Conservation (phyloP, 1,140 invertebrate genomes). For the Cydia splendana region DNA sequence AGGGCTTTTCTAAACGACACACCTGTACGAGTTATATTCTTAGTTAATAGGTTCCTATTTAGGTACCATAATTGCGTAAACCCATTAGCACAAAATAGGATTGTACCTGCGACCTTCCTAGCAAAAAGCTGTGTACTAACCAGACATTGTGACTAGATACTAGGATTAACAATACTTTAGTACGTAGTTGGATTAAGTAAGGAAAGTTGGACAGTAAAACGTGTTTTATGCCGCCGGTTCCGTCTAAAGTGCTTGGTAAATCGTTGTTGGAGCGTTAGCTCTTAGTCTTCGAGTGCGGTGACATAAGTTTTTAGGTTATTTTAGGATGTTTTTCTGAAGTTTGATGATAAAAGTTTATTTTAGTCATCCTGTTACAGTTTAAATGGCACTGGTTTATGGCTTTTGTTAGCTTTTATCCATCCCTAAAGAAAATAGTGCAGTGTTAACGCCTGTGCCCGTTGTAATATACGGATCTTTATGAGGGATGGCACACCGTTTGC, state of each 20-base stretch:
- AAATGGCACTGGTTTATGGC: too few relatives aligned
- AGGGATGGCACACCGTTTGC: too few relatives aligned
- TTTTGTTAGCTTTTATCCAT: too few relatives aligned
- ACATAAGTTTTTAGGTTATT: constrained; percentile 18
- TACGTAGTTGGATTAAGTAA: constrained; percentile 29
- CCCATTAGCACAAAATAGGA: background rate
- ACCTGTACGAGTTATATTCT: background rate
- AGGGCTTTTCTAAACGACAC: too few relatives aligned
- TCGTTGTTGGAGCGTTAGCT: background rate
- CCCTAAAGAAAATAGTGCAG: too few relatives aligned
- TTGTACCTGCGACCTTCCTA: background rate
- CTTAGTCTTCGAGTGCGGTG: background rate
- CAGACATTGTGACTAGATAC: background rate
- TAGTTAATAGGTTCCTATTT: background rate
- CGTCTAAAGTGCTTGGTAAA: constrained; percentile 14
- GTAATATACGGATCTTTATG: too few relatives aligned
- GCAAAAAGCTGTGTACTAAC: background rate
- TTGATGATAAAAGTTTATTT: constrained; percentile 6
- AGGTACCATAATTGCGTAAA: background rate
- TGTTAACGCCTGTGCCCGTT: too few relatives aligned
- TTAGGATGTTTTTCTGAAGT: background rate
- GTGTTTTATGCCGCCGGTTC: constrained; percentile 21
- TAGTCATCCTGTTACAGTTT: background rate
- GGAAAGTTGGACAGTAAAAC: constrained; percentile 27
- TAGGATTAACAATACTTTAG: constrained; percentile 28